phyloP scores from a whole-genome alignment of 2,113 vertebrate genomes.

The Gadus chalcogrammus region DNA sequence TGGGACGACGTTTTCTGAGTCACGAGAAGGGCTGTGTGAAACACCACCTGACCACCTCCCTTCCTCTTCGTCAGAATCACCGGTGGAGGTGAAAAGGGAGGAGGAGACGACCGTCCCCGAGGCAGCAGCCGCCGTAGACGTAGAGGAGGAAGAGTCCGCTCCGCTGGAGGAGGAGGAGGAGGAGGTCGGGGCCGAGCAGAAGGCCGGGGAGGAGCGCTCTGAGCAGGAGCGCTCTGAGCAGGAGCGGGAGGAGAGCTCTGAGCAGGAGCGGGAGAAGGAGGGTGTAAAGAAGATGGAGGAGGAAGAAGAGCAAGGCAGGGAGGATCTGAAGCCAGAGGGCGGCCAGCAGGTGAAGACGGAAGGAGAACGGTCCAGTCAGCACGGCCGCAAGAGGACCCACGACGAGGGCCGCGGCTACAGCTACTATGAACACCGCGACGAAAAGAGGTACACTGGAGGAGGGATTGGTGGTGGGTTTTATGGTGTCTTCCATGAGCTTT shows the following conservation, averaged over 20 bases:
- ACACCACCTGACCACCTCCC: too few species aligned
- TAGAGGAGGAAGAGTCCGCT: neutral
- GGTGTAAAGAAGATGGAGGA: neutral
- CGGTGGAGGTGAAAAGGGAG: too few species aligned
- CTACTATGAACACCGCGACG: slow-evolving; percentile 84
- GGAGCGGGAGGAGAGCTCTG: slow-evolving; percentile 53
- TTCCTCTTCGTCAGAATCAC: too few species aligned
- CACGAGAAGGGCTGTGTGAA: too few species aligned
- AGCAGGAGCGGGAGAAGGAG: slow-evolving; percentile 33
- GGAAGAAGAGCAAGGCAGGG: neutral
- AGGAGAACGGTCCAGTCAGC: slow-evolving; percentile 37
- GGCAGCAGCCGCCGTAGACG: too few species aligned
- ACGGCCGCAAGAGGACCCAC: slow-evolving; percentile 76
- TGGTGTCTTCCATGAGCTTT: neutral
- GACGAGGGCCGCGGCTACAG: slow-evolving; percentile 77
- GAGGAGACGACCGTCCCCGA: too few species aligned
- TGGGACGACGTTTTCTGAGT: too few species aligned
- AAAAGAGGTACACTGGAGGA: slow-evolving; percentile 75
- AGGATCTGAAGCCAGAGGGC: slow-evolving; percentile 29
- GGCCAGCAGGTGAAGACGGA: slow-evolving; percentile 1
- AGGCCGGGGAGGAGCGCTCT: slow-evolving; percentile 44
- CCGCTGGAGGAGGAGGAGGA: neutral
- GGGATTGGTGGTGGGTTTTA: neutral
- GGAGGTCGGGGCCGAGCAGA: neutral
- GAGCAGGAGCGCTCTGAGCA: slow-evolving; percentile 46